These are phyloP conservation scores for Frieseomelitta varia DNA, from an alignment of 1,140 invertebrate genomes.

Conservation along the genomic window DNA sequence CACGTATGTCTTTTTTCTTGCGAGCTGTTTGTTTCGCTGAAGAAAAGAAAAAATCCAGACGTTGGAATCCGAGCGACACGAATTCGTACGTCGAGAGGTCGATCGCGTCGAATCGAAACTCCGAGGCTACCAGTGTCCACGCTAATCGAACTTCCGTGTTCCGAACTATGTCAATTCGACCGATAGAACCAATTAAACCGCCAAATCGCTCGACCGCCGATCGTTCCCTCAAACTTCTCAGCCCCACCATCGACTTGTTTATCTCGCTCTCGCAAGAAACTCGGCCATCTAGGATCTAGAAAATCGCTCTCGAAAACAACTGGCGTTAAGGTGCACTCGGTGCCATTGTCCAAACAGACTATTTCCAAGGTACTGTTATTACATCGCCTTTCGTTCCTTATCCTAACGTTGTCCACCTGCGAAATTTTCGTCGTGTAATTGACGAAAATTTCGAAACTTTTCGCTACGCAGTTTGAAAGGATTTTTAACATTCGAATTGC, in stretches of 20 bases:
- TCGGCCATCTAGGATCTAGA: not conserved
- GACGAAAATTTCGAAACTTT: too few relatives aligned
- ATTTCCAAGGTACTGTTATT: not conserved
- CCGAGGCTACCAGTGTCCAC: not conserved
- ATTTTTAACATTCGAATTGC: too few relatives aligned
- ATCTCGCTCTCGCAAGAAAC: not conserved
- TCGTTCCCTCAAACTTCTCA: too few relatives aligned
- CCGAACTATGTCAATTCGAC: not conserved
- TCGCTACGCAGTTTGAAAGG: too few relatives aligned
- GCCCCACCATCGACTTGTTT: not conserved
- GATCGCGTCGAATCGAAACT: not conserved
- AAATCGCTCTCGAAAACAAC: not conserved
- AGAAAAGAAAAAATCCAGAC: not conserved
- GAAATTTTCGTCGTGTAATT: too few relatives aligned
- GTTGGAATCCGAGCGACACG: not conserved
- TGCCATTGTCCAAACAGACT: not conserved
- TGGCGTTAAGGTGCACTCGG: not conserved
- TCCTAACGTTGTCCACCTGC: too few relatives aligned
- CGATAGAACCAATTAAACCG: constrained; percentile 4
- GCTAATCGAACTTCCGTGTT: constrained; percentile 2
- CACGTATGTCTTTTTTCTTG: too few relatives aligned
- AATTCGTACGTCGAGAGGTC: not conserved
- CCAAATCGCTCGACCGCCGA: not conserved
- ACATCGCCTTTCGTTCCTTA: not conserved
- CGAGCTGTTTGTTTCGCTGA: not conserved